Conservation (phyloP, 2,888 invertebrate genomes). For the Onthophagus sagittarius region DNA sequence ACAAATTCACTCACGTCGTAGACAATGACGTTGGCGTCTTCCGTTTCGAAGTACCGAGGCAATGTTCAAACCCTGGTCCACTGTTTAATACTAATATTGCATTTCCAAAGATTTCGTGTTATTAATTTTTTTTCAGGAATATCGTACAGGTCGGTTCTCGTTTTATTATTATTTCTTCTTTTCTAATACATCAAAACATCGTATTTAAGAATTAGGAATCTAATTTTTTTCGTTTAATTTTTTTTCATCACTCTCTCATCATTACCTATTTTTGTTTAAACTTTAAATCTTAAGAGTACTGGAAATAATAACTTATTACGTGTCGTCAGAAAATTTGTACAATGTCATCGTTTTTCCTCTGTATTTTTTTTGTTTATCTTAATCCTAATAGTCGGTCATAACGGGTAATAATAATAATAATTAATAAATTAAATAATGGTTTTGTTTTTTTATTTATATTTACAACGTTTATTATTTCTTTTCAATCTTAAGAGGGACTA, state of each 20-base stretch:
- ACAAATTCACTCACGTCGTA: constrained; percentile 40
- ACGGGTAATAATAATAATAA: constrained; percentile 1
- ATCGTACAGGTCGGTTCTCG: constrained; percentile 25
- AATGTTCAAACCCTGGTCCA: constrained; percentile 45
- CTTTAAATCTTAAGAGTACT: not conserved
- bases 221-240: not conserved
- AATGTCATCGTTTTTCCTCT: constrained; percentile 9
- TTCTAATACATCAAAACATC: constrained; percentile 9
- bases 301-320: constrained; percentile 12
- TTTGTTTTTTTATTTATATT: not conserved
- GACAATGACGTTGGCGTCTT: constrained; percentile 23
- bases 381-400: not conserved
- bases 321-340: constrained; percentile 14
- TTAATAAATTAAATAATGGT: constrained; percentile 4
- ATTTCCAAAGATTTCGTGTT: constrained; percentile 32
- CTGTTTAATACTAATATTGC: constrained; percentile 44
- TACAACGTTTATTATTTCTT: not conserved
- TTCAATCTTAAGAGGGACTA: constrained; percentile 32
- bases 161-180: not conserved
- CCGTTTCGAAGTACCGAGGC: constrained; percentile 17
- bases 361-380: not conserved
- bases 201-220: constrained; percentile 11
- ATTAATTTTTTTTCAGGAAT: constrained; percentile 28
- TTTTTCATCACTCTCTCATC: not conserved
- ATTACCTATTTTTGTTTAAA: not conserved